phyloP scores from a whole-genome alignment of 1,140 invertebrate genomes.

The Mizuhopecten yessoensis region DNA sequence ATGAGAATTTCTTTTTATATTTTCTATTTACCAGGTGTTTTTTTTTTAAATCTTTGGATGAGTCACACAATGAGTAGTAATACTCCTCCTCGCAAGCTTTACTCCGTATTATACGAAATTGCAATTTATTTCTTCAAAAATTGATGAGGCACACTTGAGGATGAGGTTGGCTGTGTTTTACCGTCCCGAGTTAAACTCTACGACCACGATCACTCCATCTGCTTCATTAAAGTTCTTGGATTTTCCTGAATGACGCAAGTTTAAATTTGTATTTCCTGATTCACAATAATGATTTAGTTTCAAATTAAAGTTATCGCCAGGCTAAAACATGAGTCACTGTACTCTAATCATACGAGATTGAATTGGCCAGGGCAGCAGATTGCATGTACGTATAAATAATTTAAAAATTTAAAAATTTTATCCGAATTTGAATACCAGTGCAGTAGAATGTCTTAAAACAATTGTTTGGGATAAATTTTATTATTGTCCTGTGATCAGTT shows the following conservation, averaged over 20 bases:
- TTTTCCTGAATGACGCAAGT: not conserved
- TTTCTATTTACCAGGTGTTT: too few relatives aligned
- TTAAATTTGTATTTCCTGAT: not conserved
- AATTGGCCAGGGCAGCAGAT: not conserved
- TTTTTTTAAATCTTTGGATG: not conserved
- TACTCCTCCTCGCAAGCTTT: not conserved
- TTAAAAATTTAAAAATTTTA: not conserved
- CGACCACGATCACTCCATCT: not conserved
- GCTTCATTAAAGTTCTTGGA: constrained; percentile 2
- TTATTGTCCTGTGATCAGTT: not conserved
- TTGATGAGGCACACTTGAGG: not conserved
- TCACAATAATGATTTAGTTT: constrained; percentile 11
- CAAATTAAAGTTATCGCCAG: not conserved
- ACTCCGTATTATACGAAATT: not conserved
- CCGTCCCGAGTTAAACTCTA: not conserved
- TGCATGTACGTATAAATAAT: constrained; percentile 17
- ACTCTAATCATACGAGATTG: not conserved
- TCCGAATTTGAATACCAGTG: not conserved
- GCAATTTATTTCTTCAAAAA: constrained; percentile 18
- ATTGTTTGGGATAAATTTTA: too few relatives aligned
- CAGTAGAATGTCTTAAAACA: not conserved
- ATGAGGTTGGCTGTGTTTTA: too few relatives aligned
- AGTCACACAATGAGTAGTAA: not conserved
- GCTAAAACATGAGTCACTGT: not conserved
- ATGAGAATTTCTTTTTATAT: too few relatives aligned